Percentiles rank a stretch among this genome's conserved stretches.
Conservation (phyloP, 1,140 invertebrate species). For the Mya arenaria region DNA sequence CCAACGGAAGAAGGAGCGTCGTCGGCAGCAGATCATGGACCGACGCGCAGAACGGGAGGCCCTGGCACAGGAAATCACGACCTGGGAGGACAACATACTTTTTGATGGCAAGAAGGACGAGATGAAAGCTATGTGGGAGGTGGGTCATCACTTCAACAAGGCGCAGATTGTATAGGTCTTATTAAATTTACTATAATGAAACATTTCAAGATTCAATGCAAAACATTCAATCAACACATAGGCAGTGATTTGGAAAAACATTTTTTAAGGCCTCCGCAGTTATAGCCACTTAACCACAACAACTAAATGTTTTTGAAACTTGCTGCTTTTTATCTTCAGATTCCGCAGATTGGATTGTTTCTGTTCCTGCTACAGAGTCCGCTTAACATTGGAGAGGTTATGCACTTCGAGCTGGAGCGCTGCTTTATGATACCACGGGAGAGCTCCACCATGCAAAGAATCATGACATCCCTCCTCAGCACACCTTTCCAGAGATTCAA, state of each 20-base stretch:
- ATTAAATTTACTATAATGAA: no score
- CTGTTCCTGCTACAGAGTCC: slow-evolving; percentile 83
- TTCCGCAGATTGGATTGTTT: slow-evolving; percentile 84
- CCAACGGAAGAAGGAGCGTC: slow-evolving; percentile 75
- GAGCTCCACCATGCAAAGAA: slow-evolving; percentile 83
- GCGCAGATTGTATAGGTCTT: no score
- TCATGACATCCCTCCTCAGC: slow-evolving; percentile 85
- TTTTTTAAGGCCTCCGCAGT: no score
- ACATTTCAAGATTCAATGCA: no score
- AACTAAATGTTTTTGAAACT: no score
- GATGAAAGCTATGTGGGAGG: slow-evolving; percentile 82
- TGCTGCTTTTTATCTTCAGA: slow-evolving; percentile 65
- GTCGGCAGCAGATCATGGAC: slow-evolving; percentile 76
- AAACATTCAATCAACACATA: no score
- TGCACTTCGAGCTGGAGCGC: slow-evolving; percentile 85
- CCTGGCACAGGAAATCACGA: slow-evolving; percentile 76
- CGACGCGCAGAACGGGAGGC: slow-evolving; percentile 75
- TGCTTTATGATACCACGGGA: slow-evolving; percentile 84
- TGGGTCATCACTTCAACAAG: no score
- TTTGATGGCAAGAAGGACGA: slow-evolving; percentile 69
- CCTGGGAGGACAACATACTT: slow-evolving; percentile 81
- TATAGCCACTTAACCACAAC: no score
- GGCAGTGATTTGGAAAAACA: no score
- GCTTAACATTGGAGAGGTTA: slow-evolving; percentile 82
- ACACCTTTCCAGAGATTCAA: slow-evolving; percentile 77